phyloP scores from a whole-genome alignment of 1,140 invertebrate species.

The Eciton burchellii region DNA sequence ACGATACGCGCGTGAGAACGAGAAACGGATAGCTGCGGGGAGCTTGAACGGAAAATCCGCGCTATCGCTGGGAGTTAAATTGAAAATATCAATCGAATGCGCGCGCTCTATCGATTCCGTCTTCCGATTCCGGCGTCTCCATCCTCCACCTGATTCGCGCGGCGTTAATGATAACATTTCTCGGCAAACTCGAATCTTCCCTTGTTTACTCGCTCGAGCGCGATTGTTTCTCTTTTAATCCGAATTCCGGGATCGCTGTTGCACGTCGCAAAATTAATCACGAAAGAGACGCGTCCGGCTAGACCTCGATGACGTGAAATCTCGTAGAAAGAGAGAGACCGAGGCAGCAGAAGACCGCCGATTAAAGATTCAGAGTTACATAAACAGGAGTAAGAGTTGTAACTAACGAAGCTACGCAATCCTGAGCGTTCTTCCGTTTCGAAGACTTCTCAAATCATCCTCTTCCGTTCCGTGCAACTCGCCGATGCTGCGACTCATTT shows the following conservation, averaged over 20 bases:
- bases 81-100: conserved; percentile 4
- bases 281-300: neutral
- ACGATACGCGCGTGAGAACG: conserved; percentile 2
- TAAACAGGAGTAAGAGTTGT: neutral
- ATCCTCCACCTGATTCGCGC: neutral
- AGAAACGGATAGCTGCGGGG: neutral
- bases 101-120: neutral
- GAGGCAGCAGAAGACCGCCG: too few relatives aligned
- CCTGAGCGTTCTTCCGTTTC: neutral
- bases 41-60: conserved; percentile 2
- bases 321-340: neutral
- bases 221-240: neutral
- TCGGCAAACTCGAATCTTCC: neutral
- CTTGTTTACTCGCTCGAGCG: neutral
- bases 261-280: neutral
- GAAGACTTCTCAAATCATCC: neutral
- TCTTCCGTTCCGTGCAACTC: neutral
- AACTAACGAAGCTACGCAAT: neutral
- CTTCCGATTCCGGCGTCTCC: neutral
- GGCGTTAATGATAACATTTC: neutral
- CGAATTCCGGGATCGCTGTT: neutral
- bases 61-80: neutral
- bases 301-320: neutral
- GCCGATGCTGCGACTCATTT: neutral
- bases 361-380: neutral